These are phyloP conservation scores for Girardia tigrina DNA, from an alignment of 2,888 invertebrate species.

Conservation along the genomic window DNA sequence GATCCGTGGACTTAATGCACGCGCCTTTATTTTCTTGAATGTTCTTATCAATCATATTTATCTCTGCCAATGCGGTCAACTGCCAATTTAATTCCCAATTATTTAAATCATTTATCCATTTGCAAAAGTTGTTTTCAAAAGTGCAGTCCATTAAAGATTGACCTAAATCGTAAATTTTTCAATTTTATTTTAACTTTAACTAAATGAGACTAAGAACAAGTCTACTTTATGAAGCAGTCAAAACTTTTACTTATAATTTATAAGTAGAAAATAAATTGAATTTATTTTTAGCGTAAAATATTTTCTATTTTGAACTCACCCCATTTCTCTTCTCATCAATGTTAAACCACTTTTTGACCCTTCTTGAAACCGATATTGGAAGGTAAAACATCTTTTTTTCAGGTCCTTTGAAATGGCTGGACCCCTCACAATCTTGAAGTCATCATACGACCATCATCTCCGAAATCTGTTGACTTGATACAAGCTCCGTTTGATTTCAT, in stretches of 20 bases:
- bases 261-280: background rate
- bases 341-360: background rate
- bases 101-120: background rate
- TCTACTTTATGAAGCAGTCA: background rate
- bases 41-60: background rate
- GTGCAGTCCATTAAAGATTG: background rate
- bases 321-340: background rate
- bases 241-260: background rate
- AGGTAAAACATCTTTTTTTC: background rate
- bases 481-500: background rate
- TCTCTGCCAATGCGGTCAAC: slow-evolving; percentile 7
- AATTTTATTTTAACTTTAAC: background rate
- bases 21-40: background rate
- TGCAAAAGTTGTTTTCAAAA: slow-evolving; percentile 6
- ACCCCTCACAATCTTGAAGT: background rate
- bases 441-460: background rate
- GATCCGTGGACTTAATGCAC: background rate
- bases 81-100: slow-evolving; percentile 18
- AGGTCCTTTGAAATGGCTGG: background rate
- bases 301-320: background rate
- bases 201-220: background rate
- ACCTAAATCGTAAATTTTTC: background rate
- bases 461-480: background rate
- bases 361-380: background rate
- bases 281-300: background rate